Evolutionary conservation across 1,140 invertebrate species (phyloP).

Genomic region (Rhyacophila brunnea): DNA sequence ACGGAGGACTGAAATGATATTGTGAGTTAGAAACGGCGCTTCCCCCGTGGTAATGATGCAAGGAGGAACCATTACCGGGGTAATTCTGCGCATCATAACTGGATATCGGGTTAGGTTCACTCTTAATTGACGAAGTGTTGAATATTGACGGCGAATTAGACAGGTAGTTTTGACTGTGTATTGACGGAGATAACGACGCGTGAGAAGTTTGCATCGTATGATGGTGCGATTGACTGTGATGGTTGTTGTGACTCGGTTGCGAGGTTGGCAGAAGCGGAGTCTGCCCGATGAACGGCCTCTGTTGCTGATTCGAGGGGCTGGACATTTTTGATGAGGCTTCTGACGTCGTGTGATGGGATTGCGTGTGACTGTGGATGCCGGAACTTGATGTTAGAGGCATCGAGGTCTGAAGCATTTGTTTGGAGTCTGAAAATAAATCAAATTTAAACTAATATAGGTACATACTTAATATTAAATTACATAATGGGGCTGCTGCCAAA

Average conservation of each 20-base stretch:
- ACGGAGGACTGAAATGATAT: constrained; percentile 31
- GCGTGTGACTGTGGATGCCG: constrained; percentile 35
- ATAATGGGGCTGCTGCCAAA: no score
- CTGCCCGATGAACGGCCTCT: constrained; percentile 50
- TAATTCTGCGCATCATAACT: constrained; percentile 42
- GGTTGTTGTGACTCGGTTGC: constrained; percentile 35
- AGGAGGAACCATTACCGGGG: constrained; percentile 36
- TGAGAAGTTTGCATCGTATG: constrained; percentile 21
- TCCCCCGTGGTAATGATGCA: constrained; percentile 45
- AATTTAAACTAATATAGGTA: no score
- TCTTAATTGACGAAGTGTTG: constrained; percentile 44
- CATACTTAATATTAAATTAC: no score
- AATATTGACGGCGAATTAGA: constrained; percentile 27
- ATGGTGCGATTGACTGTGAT: constrained; percentile 36
- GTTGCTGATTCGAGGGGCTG: constrained; percentile 33
- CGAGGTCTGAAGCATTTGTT: constrained; percentile 35
- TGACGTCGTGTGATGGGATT: constrained; percentile 25
- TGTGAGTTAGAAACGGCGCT: constrained; percentile 34
- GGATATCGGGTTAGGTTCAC: constrained; percentile 44
- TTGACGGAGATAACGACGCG: constrained; percentile 32
- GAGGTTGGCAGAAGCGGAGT: constrained; percentile 51
- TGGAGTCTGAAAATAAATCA: constrained; percentile 44
- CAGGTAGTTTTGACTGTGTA: constrained; percentile 23
- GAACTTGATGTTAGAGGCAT: constrained; percentile 30
- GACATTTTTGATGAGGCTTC: constrained; percentile 32